phyloP scores from a whole-genome alignment of 2,888 invertebrate species.

The Metellina segmentata region DNA sequence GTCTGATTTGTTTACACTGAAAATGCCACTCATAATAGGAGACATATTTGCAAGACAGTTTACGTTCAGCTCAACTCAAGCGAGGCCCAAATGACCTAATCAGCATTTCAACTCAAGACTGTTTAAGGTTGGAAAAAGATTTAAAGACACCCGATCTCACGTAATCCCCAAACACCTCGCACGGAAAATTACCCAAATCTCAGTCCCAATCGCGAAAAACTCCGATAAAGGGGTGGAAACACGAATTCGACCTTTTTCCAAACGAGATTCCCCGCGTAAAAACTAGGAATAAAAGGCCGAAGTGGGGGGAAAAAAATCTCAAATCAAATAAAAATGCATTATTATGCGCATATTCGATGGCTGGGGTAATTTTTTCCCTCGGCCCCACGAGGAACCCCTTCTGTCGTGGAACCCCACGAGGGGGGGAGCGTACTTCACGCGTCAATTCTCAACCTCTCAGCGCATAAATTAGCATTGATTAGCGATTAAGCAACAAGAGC shows the following conservation, averaged over 20 bases:
- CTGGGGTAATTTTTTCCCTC: constrained; percentile 8
- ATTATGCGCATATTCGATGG: constrained; percentile 53
- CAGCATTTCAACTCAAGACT: not conserved
- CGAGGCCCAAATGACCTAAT: not conserved
- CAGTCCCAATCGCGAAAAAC: not conserved
- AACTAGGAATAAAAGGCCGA: constrained; percentile 2
- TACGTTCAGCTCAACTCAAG: not conserved
- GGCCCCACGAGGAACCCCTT: not conserved
- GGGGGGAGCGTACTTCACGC: constrained; percentile 38
- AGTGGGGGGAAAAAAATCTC: not conserved
- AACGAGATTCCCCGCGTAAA: not conserved
- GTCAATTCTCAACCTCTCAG: constrained; percentile 48
- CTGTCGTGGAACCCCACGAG: not conserved
- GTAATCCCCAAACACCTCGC: not conserved
- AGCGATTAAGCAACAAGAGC: constrained; percentile 60
- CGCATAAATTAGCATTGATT: constrained; percentile 69
- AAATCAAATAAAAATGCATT: constrained; percentile 49
- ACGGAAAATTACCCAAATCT: not conserved
- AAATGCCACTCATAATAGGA: too few species aligned
- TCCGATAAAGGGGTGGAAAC: not conserved
- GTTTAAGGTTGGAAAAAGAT: not conserved
- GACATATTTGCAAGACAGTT: too few species aligned
- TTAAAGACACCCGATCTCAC: too few species aligned
- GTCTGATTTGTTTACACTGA: too few species aligned
- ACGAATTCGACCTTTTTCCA: not conserved